These are phyloP conservation scores for Melipona quadrifasciata DNA, from an alignment of 1,140 invertebrate genomes.

Conservation along the genomic window DNA sequence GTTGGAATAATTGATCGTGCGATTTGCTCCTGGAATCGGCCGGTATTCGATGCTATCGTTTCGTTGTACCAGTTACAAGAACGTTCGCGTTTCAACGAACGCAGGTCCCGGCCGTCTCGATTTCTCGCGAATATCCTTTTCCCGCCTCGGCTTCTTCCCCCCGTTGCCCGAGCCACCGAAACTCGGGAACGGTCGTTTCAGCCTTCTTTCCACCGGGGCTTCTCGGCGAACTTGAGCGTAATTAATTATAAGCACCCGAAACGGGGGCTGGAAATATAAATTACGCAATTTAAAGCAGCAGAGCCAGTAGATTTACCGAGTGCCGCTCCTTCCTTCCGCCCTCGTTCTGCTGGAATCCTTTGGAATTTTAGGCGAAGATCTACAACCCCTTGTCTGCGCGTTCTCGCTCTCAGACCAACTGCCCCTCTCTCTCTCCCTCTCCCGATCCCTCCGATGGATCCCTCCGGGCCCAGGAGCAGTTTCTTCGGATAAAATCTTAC, in stretches of 20 bases:
- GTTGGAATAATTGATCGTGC: not conserved
- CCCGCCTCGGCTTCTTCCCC: not conserved
- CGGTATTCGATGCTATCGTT: conserved; percentile 42
- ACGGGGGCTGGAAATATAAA: conserved; percentile 62
- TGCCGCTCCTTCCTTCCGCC: conserved; percentile 15
- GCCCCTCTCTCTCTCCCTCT: not conserved
- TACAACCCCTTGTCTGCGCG: conserved; percentile 30
- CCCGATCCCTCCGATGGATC: not conserved
- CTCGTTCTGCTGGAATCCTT: not conserved
- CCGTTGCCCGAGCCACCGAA: too few relatives aligned
- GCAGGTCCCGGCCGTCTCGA: not conserved
- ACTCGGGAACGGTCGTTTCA: not conserved
- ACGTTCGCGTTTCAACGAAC: conserved; percentile 13
- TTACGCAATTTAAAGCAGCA: conserved; percentile 66
- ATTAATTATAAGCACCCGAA: conserved; percentile 63
- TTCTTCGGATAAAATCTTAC: conserved; percentile 12
- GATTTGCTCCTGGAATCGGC: conserved; percentile 17
- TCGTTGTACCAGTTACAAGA: conserved; percentile 19
- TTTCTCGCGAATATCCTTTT: conserved; percentile 20
- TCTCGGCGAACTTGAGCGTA: conserved; percentile 57
- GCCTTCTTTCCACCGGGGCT: conserved; percentile 20
- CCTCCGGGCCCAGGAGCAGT: not conserved
- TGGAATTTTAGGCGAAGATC: conserved; percentile 36
- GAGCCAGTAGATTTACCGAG: conserved; percentile 59
- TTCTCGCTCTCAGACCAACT: not conserved